Evolutionary conservation across 2,888 invertebrate species (phyloP), one percentile per base, ranked within the genome.

Genomic region (Branchellion lobata): DNA sequence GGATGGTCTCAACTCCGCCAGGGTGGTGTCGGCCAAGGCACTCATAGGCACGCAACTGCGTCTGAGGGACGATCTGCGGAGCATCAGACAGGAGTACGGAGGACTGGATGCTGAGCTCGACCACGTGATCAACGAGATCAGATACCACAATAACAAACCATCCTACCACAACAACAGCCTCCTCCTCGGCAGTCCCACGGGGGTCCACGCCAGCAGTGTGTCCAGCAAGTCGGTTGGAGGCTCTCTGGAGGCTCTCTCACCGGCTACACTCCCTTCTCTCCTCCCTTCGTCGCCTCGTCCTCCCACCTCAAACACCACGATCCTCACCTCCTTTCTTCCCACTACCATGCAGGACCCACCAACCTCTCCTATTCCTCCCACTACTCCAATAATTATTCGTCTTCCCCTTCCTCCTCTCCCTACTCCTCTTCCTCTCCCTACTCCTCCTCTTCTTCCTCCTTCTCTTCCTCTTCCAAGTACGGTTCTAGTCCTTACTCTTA

Each of bases 101-200:
- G 34, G 53, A n/a, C 33, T 77, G 34, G 77, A 77, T 24, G 33
- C 65, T 5, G 77, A 77, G 27, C 11, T 77, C 24, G 77, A 77
- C 24, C 36, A 77, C 77, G 31, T 77, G n/a, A 77, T n/a, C 24
- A 57, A n/a, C 27, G 77, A 77, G 31, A 33, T 77, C 2, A 77
- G 65, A 29, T 21, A 18, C 21, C 51, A 69, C 69, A 69, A n/a
- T 14, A 69, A 27, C 24, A 57, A 57, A n/a, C 61, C 61, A 5
- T n/a, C 3, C 24, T 57, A 57, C 61, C 21, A 57, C 61, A 57
- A 57, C 61, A 8, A 57, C 61, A 14, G 11, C 3, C n/a, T 57
- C 11, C 40, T 8, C 8, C 5, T 14, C 40, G 14, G 40, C 14
- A 5, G 8, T 40, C 8, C 40, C 5, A 40, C 40, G 40, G 8